A percentile compares a stretch with the other conserved stretches of the same genome.
phyloP scores from a whole-genome alignment of 2,113 vertebrate species.

The Archilochus colubris region DNA sequence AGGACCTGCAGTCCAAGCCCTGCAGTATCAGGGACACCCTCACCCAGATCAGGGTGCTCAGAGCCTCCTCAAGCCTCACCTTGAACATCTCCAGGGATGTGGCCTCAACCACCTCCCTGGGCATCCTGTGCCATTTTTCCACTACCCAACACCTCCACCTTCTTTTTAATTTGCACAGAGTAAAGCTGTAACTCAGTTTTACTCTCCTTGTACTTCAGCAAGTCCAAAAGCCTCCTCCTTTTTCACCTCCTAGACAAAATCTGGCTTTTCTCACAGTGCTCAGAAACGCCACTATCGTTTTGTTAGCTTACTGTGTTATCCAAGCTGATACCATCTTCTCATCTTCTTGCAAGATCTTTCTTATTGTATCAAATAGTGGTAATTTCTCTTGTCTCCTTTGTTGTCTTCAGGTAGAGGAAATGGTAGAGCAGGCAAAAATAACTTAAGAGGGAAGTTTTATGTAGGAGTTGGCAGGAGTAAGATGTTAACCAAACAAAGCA shows the following conservation, averaged over 20 bases:
- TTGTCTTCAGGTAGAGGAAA: neutral
- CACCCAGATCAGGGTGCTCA: too few relatives aligned
- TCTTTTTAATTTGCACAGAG: neutral
- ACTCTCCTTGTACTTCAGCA: neutral
- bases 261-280: neutral
- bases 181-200: neutral
- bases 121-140: too few relatives aligned
- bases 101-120: too few relatives aligned
- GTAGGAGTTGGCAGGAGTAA: neutral
- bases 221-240: neutral
- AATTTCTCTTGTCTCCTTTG: neutral
- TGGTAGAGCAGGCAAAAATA: neutral
- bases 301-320: neutral
- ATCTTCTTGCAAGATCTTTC: neutral
- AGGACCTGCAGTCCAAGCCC: too few relatives aligned
- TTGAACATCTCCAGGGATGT: too few relatives aligned
- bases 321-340: neutral
- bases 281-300: neutral
- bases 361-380: neutral
- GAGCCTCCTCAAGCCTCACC: too few relatives aligned
- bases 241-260: neutral
- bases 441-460: neutral
- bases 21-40: too few relatives aligned
- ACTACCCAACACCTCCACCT: neutral
- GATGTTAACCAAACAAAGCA: neutral